Percentiles rank a stretch among this genome's conserved stretches.
Conservation (phyloP, 2,797 vertebrate genomes). For the Brotula barbata region DNA sequence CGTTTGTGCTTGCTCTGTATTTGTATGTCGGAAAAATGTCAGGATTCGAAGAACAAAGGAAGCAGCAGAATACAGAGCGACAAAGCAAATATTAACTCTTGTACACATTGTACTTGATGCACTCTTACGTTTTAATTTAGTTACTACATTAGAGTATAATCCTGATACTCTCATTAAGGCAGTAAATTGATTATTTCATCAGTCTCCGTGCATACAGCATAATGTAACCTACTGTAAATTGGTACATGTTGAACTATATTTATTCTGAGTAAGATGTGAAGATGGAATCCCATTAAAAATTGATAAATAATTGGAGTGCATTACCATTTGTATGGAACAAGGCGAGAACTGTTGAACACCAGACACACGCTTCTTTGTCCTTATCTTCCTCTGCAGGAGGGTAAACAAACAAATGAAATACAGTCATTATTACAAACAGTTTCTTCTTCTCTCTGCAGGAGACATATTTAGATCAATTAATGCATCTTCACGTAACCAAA, state of each 20-base stretch:
- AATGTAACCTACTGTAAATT: too few relatives aligned
- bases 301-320: too few relatives aligned
- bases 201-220: too few relatives aligned
- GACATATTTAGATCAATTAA: slow-evolving; percentile 17
- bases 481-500: slow-evolving; percentile 3
- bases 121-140: not conserved
- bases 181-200: too few relatives aligned
- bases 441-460: too few relatives aligned
- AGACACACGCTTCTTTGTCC: not conserved
- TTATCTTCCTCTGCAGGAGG: not conserved
- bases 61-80: not conserved
- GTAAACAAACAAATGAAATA: slow-evolving; percentile 28
- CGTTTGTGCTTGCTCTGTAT: not conserved
- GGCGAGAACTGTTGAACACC: too few relatives aligned
- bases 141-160: too few relatives aligned
- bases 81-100: not conserved
- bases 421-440: not conserved
- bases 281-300: too few relatives aligned
- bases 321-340: too few relatives aligned
- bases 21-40: slow-evolving; percentile 3
- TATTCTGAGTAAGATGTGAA: too few relatives aligned
- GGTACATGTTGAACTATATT: too few relatives aligned
- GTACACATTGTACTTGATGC: not conserved
- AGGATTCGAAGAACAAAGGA: not conserved
- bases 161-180: too few relatives aligned